Conservation (phyloP, 53 echinoderm and acorn worm species). For the Astropecten irregularis region DNA sequence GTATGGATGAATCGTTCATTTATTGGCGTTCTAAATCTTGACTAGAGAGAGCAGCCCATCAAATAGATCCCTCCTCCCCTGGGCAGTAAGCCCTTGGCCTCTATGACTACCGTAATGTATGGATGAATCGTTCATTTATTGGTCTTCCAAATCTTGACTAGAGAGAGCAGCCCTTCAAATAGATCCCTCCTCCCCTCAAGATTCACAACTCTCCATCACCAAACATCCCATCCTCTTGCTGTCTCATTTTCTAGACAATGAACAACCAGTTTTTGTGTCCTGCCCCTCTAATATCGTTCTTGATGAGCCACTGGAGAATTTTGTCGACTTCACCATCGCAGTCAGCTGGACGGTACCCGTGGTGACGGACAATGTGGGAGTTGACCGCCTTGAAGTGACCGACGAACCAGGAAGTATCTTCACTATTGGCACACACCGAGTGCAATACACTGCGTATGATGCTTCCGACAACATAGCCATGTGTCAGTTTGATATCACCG, state of each 20-base stretch:
- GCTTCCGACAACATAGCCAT: neutral
- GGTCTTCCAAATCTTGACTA: too few relatives aligned
- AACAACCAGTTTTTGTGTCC: constrained; percentile 18
- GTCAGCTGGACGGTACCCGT: neutral
- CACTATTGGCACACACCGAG: neutral
- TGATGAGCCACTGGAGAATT: neutral
- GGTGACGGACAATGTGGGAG: constrained; percentile 6
- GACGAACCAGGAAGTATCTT: neutral
- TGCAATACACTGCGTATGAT: constrained; percentile 14
- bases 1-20: too few relatives aligned
- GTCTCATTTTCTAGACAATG: constrained; percentile 11
- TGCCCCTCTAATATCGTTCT: constrained; percentile 6
- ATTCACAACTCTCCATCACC: too few relatives aligned
- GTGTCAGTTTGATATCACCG: constrained; percentile 5
- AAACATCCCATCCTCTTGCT: too few relatives aligned
- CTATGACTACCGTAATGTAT: too few relatives aligned
- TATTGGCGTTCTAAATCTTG: too few relatives aligned
- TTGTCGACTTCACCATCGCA: neutral
- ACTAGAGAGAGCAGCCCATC: too few relatives aligned
- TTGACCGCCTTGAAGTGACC: neutral
- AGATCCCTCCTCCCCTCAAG: too few relatives aligned
- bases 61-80: too few relatives aligned
- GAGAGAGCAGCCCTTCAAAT: too few relatives aligned
- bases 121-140: too few relatives aligned
- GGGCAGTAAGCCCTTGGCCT: too few relatives aligned